Percentiles rank a stretch among this genome's conserved stretches.
Conservation (phyloP, 2,888 invertebrate species). For the Scaptomyza parva region DNA sequence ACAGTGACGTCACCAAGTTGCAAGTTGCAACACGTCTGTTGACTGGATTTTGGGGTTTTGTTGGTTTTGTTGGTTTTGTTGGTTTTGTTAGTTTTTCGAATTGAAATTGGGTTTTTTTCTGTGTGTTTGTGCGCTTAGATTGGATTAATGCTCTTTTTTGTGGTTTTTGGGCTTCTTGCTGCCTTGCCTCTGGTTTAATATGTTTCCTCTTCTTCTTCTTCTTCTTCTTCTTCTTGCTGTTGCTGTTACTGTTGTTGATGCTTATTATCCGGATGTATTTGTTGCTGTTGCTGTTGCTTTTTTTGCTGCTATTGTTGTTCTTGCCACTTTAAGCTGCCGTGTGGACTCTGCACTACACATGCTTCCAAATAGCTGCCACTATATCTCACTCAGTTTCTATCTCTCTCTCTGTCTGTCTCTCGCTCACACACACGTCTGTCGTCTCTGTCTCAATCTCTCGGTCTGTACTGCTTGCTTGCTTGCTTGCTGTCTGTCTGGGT, state of each 20-base stretch:
- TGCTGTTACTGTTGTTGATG: slow-evolving; percentile 26
- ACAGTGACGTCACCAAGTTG: slow-evolving; percentile 60
- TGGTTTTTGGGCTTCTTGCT: slow-evolving; percentile 17
- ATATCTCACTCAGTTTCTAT: slow-evolving; percentile 1
- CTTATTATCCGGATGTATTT: slow-evolving; percentile 68
- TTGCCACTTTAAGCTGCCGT: slow-evolving; percentile 70
- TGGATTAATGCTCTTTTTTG: slow-evolving; percentile 10
- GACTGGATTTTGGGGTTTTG: slow-evolving; percentile 16
- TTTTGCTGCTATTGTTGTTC: slow-evolving; percentile 40
- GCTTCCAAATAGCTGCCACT: slow-evolving; percentile 48
- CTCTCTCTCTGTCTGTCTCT: not conserved
- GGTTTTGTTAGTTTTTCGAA: slow-evolving; percentile 18
- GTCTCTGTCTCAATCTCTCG: not conserved
- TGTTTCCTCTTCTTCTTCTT: slow-evolving; percentile 6
- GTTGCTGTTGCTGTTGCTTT: slow-evolving; percentile 22
- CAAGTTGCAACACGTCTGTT: slow-evolving; percentile 11
- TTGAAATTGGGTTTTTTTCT: slow-evolving; percentile 9
- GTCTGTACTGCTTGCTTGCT: not conserved
- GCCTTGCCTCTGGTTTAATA: slow-evolving; percentile 12
- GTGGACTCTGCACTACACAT: slow-evolving; percentile 71
- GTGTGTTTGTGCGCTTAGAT: slow-evolving; percentile 2
- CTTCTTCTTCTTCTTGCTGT: slow-evolving; percentile 12
- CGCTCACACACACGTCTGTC: not conserved
- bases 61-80: no score
- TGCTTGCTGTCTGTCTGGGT: slow-evolving; percentile 41